phyloP scores from a whole-genome alignment of 2,797 vertebrate genomes.

The Peromyscus nudipes region DNA sequence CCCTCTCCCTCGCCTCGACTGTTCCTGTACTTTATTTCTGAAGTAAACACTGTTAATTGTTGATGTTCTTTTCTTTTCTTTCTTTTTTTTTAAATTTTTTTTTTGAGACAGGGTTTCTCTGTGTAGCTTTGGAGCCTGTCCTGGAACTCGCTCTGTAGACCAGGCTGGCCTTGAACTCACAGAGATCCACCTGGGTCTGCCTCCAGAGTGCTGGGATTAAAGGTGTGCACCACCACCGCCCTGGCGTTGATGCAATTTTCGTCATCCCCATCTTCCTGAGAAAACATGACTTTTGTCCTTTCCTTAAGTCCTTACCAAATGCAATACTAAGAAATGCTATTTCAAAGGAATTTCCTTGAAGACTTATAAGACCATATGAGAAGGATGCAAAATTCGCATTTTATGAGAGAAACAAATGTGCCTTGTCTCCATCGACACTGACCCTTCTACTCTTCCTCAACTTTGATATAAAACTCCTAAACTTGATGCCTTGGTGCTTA shows the following conservation, averaged over 20 bases:
- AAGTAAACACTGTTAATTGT: constrained; percentile 32
- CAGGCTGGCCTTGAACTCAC: too few species aligned
- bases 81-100: too few species aligned
- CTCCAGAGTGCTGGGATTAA: too few species aligned
- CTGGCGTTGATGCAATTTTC: not conserved
- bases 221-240: too few species aligned
- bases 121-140: too few species aligned
- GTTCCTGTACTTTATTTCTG: not conserved
- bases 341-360: not conserved
- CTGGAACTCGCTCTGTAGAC: too few species aligned
- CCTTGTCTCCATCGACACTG: not conserved
- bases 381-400: not conserved
- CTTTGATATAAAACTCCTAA: not conserved
- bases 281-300: not conserved
- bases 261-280: constrained; percentile 20
- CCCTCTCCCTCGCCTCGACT: not conserved
- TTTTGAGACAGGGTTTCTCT: too few species aligned
- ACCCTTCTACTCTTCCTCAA: not conserved
- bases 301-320: not conserved
- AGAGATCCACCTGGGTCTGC: too few species aligned
- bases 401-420: not conserved
- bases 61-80: not conserved
- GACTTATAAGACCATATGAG: not conserved
- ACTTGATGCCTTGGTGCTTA: not conserved
- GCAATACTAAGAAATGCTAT: not conserved